phyloP scores from a whole-genome alignment of 2,113 vertebrate genomes.

The Verasper variegatus region DNA sequence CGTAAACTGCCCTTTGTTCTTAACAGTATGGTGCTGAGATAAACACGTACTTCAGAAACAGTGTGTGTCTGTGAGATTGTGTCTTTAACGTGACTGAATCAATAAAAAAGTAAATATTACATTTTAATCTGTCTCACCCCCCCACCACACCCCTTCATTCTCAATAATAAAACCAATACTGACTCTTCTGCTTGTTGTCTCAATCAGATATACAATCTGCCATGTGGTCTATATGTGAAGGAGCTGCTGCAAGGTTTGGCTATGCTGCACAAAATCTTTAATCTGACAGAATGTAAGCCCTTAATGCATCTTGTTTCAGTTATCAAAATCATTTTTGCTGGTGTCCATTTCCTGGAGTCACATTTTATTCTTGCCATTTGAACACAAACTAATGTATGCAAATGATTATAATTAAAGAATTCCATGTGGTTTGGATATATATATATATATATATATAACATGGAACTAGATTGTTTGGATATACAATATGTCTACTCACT shows the following conservation, averaged over 20 bases:
- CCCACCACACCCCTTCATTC: slow-evolving; percentile 27
- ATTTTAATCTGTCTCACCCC: slow-evolving; percentile 25
- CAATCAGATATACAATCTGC: slow-evolving; percentile 36
- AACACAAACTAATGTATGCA: neutral
- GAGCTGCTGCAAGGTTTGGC: neutral
- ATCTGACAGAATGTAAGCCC: too few relatives aligned
- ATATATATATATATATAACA: too few relatives aligned
- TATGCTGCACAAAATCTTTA: too few relatives aligned
- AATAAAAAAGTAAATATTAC: slow-evolving; percentile 40
- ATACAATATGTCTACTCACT: too few relatives aligned
- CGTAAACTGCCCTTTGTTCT: slow-evolving; percentile 5
- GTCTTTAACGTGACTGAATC: slow-evolving; percentile 14
- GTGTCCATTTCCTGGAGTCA: neutral
- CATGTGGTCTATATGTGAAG: slow-evolving; percentile 6
- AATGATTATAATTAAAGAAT: too few relatives aligned
- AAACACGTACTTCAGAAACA: slow-evolving; percentile 23
- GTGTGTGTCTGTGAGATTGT: neutral
- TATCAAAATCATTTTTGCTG: slow-evolving; percentile 2
- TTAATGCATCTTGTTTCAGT: neutral
- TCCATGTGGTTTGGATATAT: too few relatives aligned
- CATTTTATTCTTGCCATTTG: neutral
- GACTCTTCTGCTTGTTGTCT: slow-evolving; percentile 23
- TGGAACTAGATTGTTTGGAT: too few relatives aligned
- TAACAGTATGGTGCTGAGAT: neutral
- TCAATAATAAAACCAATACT: slow-evolving; percentile 43